Percentiles rank a stretch among this genome's conserved stretches.
These are phyloP conservation scores for Phalanger gymnotis DNA, from an alignment of 2,797 vertebrate genomes.

Conservation along the genomic window DNA sequence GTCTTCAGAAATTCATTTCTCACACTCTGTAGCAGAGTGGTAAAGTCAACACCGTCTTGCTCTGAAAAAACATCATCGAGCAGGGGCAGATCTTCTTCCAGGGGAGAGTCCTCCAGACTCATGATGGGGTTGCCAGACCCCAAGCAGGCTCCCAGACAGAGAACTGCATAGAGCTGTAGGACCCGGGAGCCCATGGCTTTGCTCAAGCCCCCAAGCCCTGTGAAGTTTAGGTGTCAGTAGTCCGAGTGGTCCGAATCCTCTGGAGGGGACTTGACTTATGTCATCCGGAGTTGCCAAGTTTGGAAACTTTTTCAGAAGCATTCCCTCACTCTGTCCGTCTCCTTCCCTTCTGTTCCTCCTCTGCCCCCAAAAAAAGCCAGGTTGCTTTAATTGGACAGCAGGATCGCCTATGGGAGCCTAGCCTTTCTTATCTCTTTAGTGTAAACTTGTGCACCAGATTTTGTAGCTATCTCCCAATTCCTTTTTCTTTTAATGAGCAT, in stretches of 20 bases:
- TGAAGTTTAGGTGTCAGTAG: conserved; percentile 78
- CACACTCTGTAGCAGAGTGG: conserved; percentile 91
- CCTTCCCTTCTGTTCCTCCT: conserved; percentile 70
- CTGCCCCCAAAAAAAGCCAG: conserved; percentile 87
- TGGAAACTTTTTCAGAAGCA: conserved; percentile 83
- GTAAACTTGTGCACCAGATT: conserved; percentile 93
- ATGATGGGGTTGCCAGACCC: conserved; percentile 90
- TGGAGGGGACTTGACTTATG: conserved; percentile 81
- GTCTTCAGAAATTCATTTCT: conserved; percentile 94
- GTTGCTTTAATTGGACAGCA: conserved; percentile 91
- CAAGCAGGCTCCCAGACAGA: conserved; percentile 82
- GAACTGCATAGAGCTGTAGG: conserved; percentile 83
- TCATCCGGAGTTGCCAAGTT: conserved; percentile 88
- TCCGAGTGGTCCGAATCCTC: conserved; percentile 85
- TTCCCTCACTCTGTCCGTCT: conserved; percentile 79
- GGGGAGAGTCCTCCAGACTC: conserved; percentile 87
- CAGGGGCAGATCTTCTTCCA: conserved; percentile 89
- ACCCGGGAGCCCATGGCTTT: conserved; percentile 87
- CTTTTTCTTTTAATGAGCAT: conserved; percentile 98
- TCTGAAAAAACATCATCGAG: conserved; percentile 91
- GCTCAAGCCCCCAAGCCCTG: conserved; percentile 68
- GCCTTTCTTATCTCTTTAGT: conserved; percentile 94
- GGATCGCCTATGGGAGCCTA: conserved; percentile 88
- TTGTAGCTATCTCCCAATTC: conserved; percentile 92
- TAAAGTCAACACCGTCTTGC: conserved; percentile 91